Base-by-base conservation (phyloP, 64 coral and sea anemone genomes). In the Anthopleura sola region DNA sequence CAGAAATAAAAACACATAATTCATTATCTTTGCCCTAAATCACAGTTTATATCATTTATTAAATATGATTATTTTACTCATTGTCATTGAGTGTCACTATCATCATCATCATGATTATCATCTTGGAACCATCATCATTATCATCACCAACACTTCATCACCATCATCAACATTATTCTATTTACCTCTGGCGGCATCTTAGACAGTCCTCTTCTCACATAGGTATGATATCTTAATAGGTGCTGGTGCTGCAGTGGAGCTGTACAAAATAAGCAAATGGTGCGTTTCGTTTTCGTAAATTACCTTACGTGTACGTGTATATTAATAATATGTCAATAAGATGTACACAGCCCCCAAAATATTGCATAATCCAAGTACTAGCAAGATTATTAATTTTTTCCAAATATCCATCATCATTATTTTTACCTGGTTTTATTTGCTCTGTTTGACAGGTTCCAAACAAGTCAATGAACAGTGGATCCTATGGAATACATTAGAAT, bases 391-490 rank as follows among this genome's bases (percentile, higher is more conserved):
- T n/a, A n/a, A n/a, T n/a, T n/a, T n/a, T n/a, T n/a, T n/a, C n/a
- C n/a, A n/a, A 24, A 62, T 17, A 69, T 0, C 1, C 26, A 69
- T 31, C 1, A 5, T 75, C 56, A 60, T 20, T 33, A 28, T 80
- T 50, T 50, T 31, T 90, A 99, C 97, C 97, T 92, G 97, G 97
- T 78, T 99, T 91, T 0, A 94, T 62, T 92, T 95, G 97, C 55
- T 99, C 97, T 60, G 97, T 95, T 34, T 99, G 97, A 66, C 97
- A 99, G 33, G 97, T 99, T 85, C 97, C 97, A 92, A 99, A 90
- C 84, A 99, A 39, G 69, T 99, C 97, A 87, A 99, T 84, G 71
- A 85, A 87, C 32, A 99, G 62, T 50, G 97, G 97, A 82, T 94
- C 90, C 93, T 99, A 75, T 44, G 28, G 76, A 68, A 81, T 18